A percentile compares a stretch with the other conserved stretches of the same genome.
These are phyloP conservation scores for Orthosia gracilis DNA, from an alignment of 2,888 invertebrate genomes.

Conservation along the genomic window DNA sequence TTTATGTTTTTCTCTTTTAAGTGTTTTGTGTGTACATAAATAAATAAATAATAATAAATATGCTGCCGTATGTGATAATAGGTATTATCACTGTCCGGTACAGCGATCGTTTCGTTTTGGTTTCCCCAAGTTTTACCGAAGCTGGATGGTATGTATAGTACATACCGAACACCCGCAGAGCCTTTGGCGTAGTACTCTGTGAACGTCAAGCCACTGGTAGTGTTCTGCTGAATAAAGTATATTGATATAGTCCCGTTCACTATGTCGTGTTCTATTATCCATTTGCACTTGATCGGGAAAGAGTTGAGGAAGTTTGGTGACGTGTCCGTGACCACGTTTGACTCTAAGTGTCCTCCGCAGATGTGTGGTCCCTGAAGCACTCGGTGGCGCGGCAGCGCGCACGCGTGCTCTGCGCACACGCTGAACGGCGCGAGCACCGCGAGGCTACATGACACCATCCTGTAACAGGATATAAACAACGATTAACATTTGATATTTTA, in stretches of 20 bases:
- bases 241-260: conserved; percentile 93
- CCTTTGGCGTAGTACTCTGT: no score
- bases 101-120: no score
- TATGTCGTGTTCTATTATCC: conserved; percentile 96
- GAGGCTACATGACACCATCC: neutral
- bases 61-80: no score
- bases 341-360: conserved; percentile 93
- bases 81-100: no score
- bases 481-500: no score
- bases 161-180: no score
- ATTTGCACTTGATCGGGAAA: conserved; percentile 96
- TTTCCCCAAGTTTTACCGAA: no score
- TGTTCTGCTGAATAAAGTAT: no score
- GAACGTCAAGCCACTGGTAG: conserved; percentile 11
- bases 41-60: no score
- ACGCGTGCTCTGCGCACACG: neutral
- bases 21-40: no score
- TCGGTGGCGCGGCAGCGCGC: conserved; percentile 75
- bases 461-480: neutral
- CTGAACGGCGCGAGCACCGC: neutral
- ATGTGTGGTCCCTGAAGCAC: conserved; percentile 82
- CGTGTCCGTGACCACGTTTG: conserved; percentile 93
- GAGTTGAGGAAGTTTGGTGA: conserved; percentile 97
- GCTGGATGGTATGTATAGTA: no score
- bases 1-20: no score